These are phyloP conservation scores for Drosophila demipolita DNA, from an alignment of 2,888 invertebrate genomes.

Conservation along the genomic window DNA sequence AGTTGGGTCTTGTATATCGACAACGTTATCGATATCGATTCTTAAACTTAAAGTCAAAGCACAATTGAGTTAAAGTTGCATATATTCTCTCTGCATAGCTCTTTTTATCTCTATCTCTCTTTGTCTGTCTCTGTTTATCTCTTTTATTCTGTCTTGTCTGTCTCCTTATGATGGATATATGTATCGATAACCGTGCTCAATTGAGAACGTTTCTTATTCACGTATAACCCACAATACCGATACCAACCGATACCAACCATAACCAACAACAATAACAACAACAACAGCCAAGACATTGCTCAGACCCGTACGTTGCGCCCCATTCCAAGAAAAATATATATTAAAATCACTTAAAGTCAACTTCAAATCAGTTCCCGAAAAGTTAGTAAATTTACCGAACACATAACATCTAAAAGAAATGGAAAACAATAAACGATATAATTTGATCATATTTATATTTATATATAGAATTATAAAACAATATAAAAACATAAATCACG, in stretches of 20 bases:
- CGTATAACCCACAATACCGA: constrained; percentile 33
- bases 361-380: constrained; percentile 48
- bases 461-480: constrained; percentile 26
- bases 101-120: constrained; percentile 19
- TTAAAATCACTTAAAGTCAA: constrained; percentile 42
- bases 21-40: constrained; percentile 19
- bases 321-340: constrained; percentile 39
- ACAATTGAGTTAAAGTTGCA: constrained; percentile 9
- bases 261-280: constrained; percentile 53
- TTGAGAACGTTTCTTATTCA: constrained; percentile 40
- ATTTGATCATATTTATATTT: constrained; percentile 22
- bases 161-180: constrained; percentile 11
- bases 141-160: constrained; percentile 6
- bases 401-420: constrained; percentile 75
- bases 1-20: constrained; percentile 19
- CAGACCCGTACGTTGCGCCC: constrained; percentile 50
- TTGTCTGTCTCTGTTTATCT: background rate
- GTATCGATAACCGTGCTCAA: constrained; percentile 14
- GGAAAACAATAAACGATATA: constrained; percentile 29
- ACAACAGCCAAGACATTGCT: constrained; percentile 53
- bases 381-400: constrained; percentile 65
- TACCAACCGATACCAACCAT: constrained; percentile 39
- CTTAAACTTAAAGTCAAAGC: constrained; percentile 51
- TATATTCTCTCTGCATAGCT: background rate
- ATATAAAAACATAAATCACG: constrained; percentile 34